phyloP scores from a whole-genome alignment of 1,140 invertebrate genomes.

The Heliconius himera region DNA sequence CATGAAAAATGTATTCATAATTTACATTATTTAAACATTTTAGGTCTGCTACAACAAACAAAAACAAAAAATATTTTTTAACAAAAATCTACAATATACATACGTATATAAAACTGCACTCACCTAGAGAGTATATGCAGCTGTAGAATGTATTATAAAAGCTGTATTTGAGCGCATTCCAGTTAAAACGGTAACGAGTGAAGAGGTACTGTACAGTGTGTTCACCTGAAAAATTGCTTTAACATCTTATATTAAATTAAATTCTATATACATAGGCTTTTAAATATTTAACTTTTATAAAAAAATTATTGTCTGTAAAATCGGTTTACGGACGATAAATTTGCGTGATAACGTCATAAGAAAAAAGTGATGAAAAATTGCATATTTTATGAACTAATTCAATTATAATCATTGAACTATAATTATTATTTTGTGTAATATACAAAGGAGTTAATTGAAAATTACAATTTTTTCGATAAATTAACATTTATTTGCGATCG shows the following conservation, averaged over 20 bases:
- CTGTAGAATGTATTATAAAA: slow-evolving; percentile 71
- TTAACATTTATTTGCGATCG: no score
- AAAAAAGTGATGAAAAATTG: no score
- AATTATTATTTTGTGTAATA: no score
- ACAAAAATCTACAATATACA: not conserved
- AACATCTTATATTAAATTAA: slow-evolving; percentile 25
- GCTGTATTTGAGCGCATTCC: slow-evolving; percentile 89
- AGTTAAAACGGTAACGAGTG: slow-evolving; percentile 86
- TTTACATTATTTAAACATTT: slow-evolving; percentile 3
- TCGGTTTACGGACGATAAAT: no score
- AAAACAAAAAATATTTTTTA: not conserved
- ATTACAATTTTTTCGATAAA: no score
- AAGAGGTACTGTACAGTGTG: slow-evolving; percentile 86
- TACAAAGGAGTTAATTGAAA: no score
- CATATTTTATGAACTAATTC: no score
- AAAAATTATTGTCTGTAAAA: no score
- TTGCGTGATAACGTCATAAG: no score
- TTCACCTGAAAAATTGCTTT: slow-evolving; percentile 55
- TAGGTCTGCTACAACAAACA: not conserved
- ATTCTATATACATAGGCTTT: not conserved
- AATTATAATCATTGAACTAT: no score
- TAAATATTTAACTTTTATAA: not conserved
- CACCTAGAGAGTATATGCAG: slow-evolving; percentile 64
- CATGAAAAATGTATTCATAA: not conserved
- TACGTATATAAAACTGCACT: slow-evolving; percentile 36